Conservation (phyloP, 1,140 invertebrate species). For the Chrysopa pallens region DNA sequence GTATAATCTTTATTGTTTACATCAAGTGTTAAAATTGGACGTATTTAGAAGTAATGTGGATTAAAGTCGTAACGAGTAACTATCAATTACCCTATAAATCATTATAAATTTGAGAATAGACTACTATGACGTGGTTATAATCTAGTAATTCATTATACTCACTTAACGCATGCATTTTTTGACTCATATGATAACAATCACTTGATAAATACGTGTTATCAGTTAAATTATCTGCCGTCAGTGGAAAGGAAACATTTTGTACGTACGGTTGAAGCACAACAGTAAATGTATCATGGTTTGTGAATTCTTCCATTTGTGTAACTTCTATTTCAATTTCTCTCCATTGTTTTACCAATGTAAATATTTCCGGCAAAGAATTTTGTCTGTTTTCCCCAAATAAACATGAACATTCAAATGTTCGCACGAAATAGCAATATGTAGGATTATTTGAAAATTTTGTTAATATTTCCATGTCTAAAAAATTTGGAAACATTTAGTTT, state of each 20-base stretch:
- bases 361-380: slow-evolving; percentile 10
- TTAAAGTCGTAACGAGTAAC: no score
- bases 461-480: slow-evolving; percentile 16
- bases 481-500: no score
- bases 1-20: no score
- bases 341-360: slow-evolving; percentile 20
- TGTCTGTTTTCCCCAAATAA: slow-evolving; percentile 12
- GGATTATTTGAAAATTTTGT: slow-evolving; percentile 11
- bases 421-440: neutral
- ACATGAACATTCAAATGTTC: slow-evolving; percentile 2
- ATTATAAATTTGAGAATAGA: no score
- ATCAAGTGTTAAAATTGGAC: no score
- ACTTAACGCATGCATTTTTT: slow-evolving; percentile 38
- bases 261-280: slow-evolving; percentile 26
- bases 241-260: neutral
- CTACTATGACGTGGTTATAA: no score
- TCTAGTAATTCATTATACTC: no score
- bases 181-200: slow-evolving; percentile 57
- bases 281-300: slow-evolving; percentile 22
- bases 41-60: no score
- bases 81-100: no score
- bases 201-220: slow-evolving; percentile 40
- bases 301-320: slow-evolving; percentile 15
- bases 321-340: slow-evolving; percentile 18
- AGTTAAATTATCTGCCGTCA: slow-evolving; percentile 15